A percentile compares a stretch with the other conserved stretches of the same genome.
These are phyloP conservation scores for Ptyas mucosa DNA, from an alignment of 2,113 vertebrate genomes.

Conservation along the genomic window DNA sequence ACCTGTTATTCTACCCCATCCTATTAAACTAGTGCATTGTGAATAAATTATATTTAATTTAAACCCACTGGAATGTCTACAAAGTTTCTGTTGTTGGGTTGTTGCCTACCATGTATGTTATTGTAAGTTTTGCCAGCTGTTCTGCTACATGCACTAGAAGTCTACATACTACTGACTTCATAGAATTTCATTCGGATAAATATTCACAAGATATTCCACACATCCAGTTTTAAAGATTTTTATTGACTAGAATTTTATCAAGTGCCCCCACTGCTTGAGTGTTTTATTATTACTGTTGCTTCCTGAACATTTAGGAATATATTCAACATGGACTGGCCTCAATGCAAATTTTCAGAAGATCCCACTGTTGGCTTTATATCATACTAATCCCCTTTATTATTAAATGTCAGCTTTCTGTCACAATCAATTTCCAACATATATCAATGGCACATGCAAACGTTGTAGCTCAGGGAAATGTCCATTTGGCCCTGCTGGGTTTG, in stretches of 20 bases:
- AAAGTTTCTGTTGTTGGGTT: neutral
- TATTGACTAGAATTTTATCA: neutral
- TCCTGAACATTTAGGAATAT: neutral
- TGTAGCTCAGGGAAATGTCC: neutral
- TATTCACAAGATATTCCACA: neutral
- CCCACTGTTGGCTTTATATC: neutral
- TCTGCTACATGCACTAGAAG: neutral
- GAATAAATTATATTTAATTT: constrained; percentile 2
- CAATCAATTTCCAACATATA: neutral
- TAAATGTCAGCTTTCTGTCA: neutral
- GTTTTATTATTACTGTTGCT: neutral
- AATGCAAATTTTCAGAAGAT: neutral
- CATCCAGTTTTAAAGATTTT: neutral
- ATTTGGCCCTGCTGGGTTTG: neutral
- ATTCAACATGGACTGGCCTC: neutral
- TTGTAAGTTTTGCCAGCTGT: neutral
- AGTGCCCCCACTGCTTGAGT: no score
- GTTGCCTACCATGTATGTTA: neutral
- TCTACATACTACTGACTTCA: neutral
- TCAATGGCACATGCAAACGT: neutral
- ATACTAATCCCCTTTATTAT: neutral
- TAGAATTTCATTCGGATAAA: neutral
- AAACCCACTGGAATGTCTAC: neutral
- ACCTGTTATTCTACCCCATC: neutral
- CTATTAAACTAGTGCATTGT: neutral